A percentile compares a stretch with the other conserved stretches of the same genome.
These are phyloP conservation scores for Pomacea canaliculata DNA, from an alignment of 2,888 invertebrate species.

Conservation along the genomic window DNA sequence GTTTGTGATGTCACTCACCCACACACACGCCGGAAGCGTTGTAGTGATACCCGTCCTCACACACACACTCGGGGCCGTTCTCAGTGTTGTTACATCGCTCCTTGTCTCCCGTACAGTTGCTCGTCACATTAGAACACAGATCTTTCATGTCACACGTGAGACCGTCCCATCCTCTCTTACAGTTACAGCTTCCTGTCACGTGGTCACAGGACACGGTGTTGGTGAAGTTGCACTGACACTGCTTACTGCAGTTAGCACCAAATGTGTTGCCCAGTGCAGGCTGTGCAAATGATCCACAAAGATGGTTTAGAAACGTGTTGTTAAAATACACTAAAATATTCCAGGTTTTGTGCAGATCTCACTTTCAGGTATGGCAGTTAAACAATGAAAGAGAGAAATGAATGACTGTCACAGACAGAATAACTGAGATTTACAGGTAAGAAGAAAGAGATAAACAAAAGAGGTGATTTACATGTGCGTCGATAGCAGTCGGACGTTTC, in stretches of 20 bases:
- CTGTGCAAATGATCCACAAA: background rate
- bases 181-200: conserved; percentile 12
- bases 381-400: too few relatives aligned
- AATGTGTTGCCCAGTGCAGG: conserved; percentile 1
- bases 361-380: too few relatives aligned
- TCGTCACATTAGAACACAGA: background rate
- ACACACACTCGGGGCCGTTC: conserved; percentile 7
- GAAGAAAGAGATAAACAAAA: too few relatives aligned
- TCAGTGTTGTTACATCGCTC: conserved; percentile 17
- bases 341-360: too few relatives aligned
- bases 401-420: too few relatives aligned
- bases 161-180: conserved; percentile 30
- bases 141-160: conserved; percentile 5
- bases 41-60: conserved; percentile 9
- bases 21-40: background rate
- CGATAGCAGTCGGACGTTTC: too few relatives aligned
- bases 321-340: too few relatives aligned
- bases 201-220: conserved; percentile 11
- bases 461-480: too few relatives aligned
- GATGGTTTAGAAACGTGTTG: too few relatives aligned
- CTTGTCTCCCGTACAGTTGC: conserved; percentile 1
- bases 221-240: conserved; percentile 1
- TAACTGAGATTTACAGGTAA: too few relatives aligned
- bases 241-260: background rate
- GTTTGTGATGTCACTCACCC: background rate